A percentile compares a stretch with the other conserved stretches of the same genome.
phyloP scores from a whole-genome alignment of 1,140 invertebrate genomes.

The Zaprionus tsacasi region DNA sequence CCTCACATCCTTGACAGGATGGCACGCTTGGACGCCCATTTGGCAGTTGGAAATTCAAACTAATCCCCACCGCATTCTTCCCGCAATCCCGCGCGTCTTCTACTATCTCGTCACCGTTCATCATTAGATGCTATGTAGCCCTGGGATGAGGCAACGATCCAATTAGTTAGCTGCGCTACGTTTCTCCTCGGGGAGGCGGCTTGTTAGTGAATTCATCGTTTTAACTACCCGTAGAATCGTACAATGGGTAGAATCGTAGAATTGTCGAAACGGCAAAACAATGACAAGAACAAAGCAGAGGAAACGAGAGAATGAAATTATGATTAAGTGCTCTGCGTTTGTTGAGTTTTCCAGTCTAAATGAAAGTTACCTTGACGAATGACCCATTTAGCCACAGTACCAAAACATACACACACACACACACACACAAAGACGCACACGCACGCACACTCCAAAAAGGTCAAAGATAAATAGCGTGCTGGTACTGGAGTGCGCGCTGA shows the following conservation, averaged over 20 bases:
- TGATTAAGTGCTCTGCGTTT: constrained; percentile 73
- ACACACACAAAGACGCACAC: constrained; percentile 17
- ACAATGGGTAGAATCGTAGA: background rate
- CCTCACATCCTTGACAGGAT: constrained; percentile 54
- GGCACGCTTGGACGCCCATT: constrained; percentile 42
- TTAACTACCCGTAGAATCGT: constrained; percentile 39
- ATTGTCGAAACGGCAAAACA: constrained; percentile 39
- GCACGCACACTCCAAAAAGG: constrained; percentile 48
- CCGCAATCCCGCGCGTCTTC: background rate
- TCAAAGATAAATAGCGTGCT: constrained; percentile 68
- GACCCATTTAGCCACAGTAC: constrained; percentile 78
- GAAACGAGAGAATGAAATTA: constrained; percentile 70
- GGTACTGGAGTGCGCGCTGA: constrained; percentile 19
- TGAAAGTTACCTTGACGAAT: constrained; percentile 83
- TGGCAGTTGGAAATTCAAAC: constrained; percentile 13
- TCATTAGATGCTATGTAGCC: constrained; percentile 4
- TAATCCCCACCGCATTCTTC: background rate
- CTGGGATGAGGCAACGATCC: constrained; percentile 25
- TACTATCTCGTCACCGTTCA: background rate
- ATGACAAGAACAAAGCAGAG: constrained; percentile 71
- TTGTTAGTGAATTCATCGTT: constrained; percentile 55
- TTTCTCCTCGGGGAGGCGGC: constrained; percentile 38
- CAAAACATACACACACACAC: constrained; percentile 51
- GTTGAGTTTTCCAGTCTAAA: constrained; percentile 74
- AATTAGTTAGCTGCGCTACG: constrained; percentile 41